Evolutionary conservation across 2,113 vertebrate genomes (phyloP).

Genomic region (Paratilapia polleni): DNA sequence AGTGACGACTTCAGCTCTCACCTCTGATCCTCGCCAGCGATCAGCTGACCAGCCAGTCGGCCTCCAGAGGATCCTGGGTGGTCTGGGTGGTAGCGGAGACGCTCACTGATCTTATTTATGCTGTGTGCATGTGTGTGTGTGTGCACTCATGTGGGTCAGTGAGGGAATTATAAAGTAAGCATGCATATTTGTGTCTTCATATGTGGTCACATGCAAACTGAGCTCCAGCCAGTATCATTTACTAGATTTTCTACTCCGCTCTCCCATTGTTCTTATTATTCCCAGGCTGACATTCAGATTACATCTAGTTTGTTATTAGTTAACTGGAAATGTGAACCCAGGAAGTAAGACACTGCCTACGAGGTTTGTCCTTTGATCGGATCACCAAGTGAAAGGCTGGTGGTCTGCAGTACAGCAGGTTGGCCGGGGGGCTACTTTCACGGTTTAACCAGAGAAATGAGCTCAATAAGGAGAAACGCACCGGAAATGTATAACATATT

Average conservation of each 20-base stretch:
- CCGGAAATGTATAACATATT: slow-evolving; percentile 12
- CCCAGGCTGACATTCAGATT: slow-evolving; percentile 59
- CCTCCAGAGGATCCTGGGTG: slow-evolving; percentile 45
- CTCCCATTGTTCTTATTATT: slow-evolving; percentile 15
- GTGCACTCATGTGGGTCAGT: slow-evolving; percentile 1
- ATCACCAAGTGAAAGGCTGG: slow-evolving; percentile 38
- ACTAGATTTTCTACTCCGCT: slow-evolving; percentile 17
- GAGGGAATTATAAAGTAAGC: slow-evolving; percentile 30
- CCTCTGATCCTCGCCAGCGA: slow-evolving; percentile 15
- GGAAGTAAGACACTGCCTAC: slow-evolving; percentile 61
- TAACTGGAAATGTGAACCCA: slow-evolving; percentile 66
- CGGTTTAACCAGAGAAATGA: slow-evolving; percentile 28
- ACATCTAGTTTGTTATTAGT: slow-evolving; percentile 56
- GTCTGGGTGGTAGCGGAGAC: slow-evolving; percentile 34
- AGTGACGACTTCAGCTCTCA: slow-evolving; percentile 43
- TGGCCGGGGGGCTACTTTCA: slow-evolving; percentile 23
- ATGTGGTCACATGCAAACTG: slow-evolving; percentile 19
- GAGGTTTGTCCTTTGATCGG: slow-evolving; percentile 59
- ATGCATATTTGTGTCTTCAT: slow-evolving; percentile 35
- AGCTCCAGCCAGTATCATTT: slow-evolving; percentile 21
- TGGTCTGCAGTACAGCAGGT: slow-evolving; percentile 42
- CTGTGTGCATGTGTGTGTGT: background rate
- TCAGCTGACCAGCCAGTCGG: background rate
- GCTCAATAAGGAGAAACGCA: slow-evolving; percentile 38
- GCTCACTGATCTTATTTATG: slow-evolving; percentile 1